Evolutionary conservation across 2,113 vertebrate genomes (phyloP).

Genomic region (Cyanocitta stelleri): DNA sequence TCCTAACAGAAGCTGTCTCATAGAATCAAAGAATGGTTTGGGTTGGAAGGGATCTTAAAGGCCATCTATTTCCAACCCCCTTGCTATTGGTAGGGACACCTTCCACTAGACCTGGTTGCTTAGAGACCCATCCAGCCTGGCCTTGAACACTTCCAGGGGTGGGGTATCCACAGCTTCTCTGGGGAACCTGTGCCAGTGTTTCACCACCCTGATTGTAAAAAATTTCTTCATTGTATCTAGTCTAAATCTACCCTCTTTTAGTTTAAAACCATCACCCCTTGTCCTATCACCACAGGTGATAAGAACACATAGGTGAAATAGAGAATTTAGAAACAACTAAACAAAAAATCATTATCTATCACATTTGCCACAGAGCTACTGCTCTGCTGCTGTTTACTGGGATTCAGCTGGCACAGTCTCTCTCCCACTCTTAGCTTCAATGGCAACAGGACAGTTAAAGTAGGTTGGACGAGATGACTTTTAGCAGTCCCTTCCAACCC

Average conservation of each 20-base stretch:
- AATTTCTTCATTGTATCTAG: not conserved
- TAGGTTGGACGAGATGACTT: not conserved
- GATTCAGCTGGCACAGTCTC: not conserved
- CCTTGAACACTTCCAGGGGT: not conserved
- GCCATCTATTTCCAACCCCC: not conserved
- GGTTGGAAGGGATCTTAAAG: not conserved
- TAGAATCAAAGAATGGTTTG: not conserved
- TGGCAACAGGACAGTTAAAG: not conserved
- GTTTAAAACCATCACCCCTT: not conserved
- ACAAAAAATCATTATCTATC: not conserved
- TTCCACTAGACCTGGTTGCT: not conserved
- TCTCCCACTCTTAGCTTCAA: not conserved
- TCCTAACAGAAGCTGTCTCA: not conserved
- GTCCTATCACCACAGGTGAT: not conserved
- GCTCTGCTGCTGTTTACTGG: not conserved
- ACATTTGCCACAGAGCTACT: not conserved
- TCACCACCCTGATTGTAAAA: not conserved
- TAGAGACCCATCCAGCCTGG: not conserved
- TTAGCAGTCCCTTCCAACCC: not conserved
- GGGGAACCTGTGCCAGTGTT: not conserved
- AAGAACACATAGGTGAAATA: not conserved
- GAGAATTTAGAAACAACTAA: not conserved
- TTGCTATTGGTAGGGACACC: not conserved
- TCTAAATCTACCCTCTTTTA: not conserved
- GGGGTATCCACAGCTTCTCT: not conserved